Conservation (phyloP, 2,113 vertebrate genomes). For the Mellivora capensis region DNA sequence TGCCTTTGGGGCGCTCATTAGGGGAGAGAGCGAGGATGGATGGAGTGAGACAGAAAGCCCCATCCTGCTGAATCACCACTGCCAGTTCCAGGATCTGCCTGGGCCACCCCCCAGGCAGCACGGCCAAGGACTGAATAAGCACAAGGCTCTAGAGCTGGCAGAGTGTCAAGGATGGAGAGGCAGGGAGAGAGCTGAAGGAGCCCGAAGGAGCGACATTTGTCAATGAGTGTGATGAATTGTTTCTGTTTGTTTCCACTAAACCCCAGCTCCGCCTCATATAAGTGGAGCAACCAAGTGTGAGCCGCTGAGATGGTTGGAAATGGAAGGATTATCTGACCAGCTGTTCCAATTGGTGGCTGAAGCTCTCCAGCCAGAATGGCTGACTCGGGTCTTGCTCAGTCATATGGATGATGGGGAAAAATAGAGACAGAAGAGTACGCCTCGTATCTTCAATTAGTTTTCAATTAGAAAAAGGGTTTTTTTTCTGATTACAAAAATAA, state of each 20-base stretch:
- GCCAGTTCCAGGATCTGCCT: background rate
- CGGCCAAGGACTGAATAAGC: background rate
- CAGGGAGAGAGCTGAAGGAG: background rate
- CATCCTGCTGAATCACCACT: background rate
- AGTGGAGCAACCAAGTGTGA: background rate
- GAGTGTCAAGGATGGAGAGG: background rate
- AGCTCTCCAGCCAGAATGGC: background rate
- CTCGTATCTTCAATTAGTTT: background rate
- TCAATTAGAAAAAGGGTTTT: background rate
- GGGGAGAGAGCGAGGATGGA: background rate
- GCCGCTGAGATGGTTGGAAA: background rate
- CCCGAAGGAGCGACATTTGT: background rate
- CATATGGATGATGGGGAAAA: background rate
- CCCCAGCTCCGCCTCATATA: background rate
- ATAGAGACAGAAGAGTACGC: background rate
- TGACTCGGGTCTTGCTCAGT: background rate
- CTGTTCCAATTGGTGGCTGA: background rate
- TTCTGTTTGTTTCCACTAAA: conserved; percentile 37
- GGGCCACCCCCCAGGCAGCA: background rate
- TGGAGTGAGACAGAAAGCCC: background rate
- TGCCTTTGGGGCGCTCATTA: conserved; percentile 22
- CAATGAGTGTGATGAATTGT: conserved; percentile 33
- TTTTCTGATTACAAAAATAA: background rate
- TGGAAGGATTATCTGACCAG: background rate
- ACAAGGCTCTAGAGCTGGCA: background rate